A percentile compares a stretch with the other conserved stretches of the same genome.
These are phyloP conservation scores for Polyploca ridens DNA, from an alignment of 2,888 invertebrate species.

Conservation along the genomic window DNA sequence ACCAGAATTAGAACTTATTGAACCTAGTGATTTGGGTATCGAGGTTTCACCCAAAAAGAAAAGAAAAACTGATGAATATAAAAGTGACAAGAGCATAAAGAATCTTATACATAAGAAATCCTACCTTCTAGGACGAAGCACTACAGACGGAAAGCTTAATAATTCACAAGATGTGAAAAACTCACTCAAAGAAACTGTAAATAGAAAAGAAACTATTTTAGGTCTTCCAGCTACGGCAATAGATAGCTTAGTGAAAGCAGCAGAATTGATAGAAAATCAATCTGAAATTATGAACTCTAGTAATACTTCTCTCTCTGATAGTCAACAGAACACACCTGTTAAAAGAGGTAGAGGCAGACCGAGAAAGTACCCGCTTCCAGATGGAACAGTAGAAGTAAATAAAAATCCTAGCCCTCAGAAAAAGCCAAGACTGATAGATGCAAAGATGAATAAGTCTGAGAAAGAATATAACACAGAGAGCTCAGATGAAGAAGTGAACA, in stretches of 20 bases:
- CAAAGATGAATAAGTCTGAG: slow-evolving; percentile 48
- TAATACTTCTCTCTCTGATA: slow-evolving; percentile 40
- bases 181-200: slow-evolving; percentile 44
- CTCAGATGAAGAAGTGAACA: slow-evolving; percentile 55
- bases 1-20: slow-evolving; percentile 76
- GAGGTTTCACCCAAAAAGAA: slow-evolving; percentile 72
- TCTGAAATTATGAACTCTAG: slow-evolving; percentile 52
- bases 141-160: slow-evolving; percentile 43
- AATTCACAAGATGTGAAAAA: slow-evolving; percentile 43
- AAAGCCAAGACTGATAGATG: slow-evolving; percentile 65
- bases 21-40: slow-evolving; percentile 67
- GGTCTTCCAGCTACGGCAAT: slow-evolving; percentile 68
- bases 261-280: slow-evolving; percentile 75
- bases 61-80: slow-evolving; percentile 64
- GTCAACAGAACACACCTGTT: slow-evolving; percentile 57
- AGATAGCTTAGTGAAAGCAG: slow-evolving; percentile 77
- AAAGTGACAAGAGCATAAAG: slow-evolving; percentile 59
- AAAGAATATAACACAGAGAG: slow-evolving; percentile 54
- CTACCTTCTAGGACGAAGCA: slow-evolving; percentile 65
- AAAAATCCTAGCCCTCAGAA: slow-evolving; percentile 66
- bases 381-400: slow-evolving; percentile 43
- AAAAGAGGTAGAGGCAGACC: slow-evolving; percentile 78
- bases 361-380: slow-evolving; percentile 73
- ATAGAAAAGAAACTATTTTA: slow-evolving; percentile 43
- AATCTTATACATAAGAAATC: slow-evolving; percentile 71